phyloP scores from a whole-genome alignment of 2,888 invertebrate species.

The Yponomeuta malinellus region DNA sequence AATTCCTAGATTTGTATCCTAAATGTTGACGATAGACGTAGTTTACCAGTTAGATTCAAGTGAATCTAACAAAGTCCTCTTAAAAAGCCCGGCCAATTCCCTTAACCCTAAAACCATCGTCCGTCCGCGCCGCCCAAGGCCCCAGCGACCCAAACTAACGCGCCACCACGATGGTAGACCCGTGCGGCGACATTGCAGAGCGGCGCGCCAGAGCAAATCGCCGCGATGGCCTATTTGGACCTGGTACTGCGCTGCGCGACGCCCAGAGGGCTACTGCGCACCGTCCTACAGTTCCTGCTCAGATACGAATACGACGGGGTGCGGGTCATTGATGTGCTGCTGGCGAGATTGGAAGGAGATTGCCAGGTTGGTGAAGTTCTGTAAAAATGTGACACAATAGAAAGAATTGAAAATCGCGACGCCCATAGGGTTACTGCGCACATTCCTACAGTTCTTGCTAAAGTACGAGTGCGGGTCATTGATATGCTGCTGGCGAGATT shows the following conservation, averaged over 20 bases:
- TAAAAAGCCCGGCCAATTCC: not conserved
- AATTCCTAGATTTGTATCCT: no score
- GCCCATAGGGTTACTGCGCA: slow-evolving; percentile 86
- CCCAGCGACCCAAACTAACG: slow-evolving; percentile 34
- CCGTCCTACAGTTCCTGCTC: slow-evolving; percentile 89
- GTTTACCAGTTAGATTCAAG: no score
- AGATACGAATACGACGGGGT: slow-evolving; percentile 89
- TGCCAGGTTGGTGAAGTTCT: slow-evolving; percentile 76
- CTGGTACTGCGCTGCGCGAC: slow-evolving; percentile 91
- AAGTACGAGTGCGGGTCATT: slow-evolving; percentile 85
- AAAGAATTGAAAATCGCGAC: slow-evolving; percentile 68
- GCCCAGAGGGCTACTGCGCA: slow-evolving; percentile 86
- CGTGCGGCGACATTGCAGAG: slow-evolving; percentile 80
- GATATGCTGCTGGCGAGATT: slow-evolving; percentile 89
- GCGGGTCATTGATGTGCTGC: slow-evolving; percentile 86
- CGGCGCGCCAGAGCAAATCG: slow-evolving; percentile 90
- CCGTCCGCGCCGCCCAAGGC: slow-evolving; percentile 17
- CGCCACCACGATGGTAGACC: slow-evolving; percentile 50
- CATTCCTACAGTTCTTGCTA: slow-evolving; percentile 89
- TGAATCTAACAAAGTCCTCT: not conserved
- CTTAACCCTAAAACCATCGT: slow-evolving; percentile 16
- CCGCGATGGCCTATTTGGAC: slow-evolving; percentile 95
- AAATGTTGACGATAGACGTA: no score
- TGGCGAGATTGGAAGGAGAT: slow-evolving; percentile 85
- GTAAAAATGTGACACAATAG: not conserved